Conservation (phyloP, 2,797 vertebrate species). For the Holocentrus rufus region DNA sequence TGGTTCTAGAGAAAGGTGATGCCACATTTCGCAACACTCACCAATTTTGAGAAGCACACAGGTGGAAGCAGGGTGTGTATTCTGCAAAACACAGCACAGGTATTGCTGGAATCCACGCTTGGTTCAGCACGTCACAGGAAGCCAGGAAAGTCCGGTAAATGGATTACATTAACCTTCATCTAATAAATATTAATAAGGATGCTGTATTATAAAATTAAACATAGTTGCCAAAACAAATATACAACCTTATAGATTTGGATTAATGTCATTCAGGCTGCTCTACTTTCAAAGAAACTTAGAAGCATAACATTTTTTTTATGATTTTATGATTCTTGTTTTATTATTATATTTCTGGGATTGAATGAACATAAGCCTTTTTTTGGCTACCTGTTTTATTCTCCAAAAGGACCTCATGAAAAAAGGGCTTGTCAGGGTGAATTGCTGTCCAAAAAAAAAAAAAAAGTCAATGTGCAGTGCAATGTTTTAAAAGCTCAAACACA, state of each 20-base stretch:
- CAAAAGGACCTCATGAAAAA: slow-evolving; percentile 10
- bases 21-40: slow-evolving; percentile 48
- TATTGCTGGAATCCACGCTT: slow-evolving; percentile 88
- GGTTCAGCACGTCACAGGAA: slow-evolving; percentile 80
- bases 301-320: slow-evolving; percentile 18
- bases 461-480: slow-evolving; percentile 35
- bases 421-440: not conserved
- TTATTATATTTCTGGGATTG: not conserved
- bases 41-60: slow-evolving; percentile 13
- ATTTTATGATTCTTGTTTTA: slow-evolving; percentile 13
- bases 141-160: slow-evolving; percentile 83
- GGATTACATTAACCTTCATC: slow-evolving; percentile 84
- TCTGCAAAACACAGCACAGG: slow-evolving; percentile 75
- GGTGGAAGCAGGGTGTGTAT: slow-evolving; percentile 62
- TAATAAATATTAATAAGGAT: slow-evolving; percentile 88
- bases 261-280: slow-evolving; percentile 29
- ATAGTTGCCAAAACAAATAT: slow-evolving; percentile 85
- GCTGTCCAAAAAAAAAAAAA: not conserved
- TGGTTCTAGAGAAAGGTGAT: slow-evolving; percentile 14
- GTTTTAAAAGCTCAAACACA: slow-evolving; percentile 40
- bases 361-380: not conserved
- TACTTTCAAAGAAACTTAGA: slow-evolving; percentile 35
- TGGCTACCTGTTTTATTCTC: not conserved
- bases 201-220: slow-evolving; percentile 85
- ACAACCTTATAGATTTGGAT: slow-evolving; percentile 1